phyloP scores from a whole-genome alignment of 2,888 invertebrate species.

The Plutella xylostella region DNA sequence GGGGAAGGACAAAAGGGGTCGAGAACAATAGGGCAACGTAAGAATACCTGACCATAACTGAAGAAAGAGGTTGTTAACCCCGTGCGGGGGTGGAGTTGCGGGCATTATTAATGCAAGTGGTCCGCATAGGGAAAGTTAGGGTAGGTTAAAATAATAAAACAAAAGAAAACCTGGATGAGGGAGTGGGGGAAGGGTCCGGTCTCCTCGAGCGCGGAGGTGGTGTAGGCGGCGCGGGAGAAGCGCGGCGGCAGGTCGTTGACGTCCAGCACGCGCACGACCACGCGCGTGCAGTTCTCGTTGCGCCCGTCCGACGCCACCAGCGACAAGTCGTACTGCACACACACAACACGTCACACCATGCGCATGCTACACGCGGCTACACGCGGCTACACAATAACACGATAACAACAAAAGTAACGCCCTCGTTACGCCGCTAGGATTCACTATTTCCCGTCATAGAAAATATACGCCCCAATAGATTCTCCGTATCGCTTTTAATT shows the following conservation, averaged over 20 bases:
- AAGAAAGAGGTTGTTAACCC: no score
- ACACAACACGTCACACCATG: conserved; percentile 54
- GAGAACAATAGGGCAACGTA: no score
- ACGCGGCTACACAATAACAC: not conserved
- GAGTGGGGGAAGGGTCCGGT: conserved; percentile 77
- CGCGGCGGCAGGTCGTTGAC: conserved; percentile 91
- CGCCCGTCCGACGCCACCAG: conserved; percentile 91
- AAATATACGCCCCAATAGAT: not conserved
- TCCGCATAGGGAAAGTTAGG: no score
- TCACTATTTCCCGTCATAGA: not conserved
- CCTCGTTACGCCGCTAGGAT: not conserved
- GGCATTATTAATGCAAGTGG: no score
- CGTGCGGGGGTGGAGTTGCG: no score
- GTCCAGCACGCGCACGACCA: conserved; percentile 85
- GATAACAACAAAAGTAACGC: not conserved
- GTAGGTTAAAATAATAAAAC: conserved; percentile 20
- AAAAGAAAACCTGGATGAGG: conserved; percentile 77
- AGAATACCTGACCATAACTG: no score
- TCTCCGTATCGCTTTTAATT: conserved; percentile 3
- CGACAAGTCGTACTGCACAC: conserved; percentile 84
- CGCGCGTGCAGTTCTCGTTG: conserved; percentile 88
- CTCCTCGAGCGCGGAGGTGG: conserved; percentile 81
- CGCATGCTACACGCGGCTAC: conserved; percentile 54
- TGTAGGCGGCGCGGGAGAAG: conserved; percentile 78
- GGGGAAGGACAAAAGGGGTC: no score